These are phyloP conservation scores for Ctenopoma kingsleyae DNA, from an alignment of 2,797 vertebrate genomes.

Conservation along the genomic window DNA sequence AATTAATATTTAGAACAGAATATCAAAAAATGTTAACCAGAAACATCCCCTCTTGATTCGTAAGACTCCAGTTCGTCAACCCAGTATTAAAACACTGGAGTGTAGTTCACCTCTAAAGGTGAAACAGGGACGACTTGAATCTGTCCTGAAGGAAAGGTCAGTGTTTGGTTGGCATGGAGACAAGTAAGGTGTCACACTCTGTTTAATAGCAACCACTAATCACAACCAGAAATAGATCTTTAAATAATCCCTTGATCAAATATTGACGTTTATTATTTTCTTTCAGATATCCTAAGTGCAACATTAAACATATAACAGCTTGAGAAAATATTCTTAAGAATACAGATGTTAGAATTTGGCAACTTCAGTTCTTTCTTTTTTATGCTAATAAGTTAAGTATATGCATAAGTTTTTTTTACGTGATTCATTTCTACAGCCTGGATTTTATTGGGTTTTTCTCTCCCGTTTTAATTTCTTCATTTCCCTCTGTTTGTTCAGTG, in stretches of 20 bases:
- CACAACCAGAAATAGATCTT: not conserved
- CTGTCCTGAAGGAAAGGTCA: slow-evolving; percentile 24
- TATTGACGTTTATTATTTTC: not conserved
- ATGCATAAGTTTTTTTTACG: slow-evolving; percentile 1
- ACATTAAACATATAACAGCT: slow-evolving; percentile 10
- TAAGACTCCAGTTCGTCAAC: slow-evolving; percentile 42
- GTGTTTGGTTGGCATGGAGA: slow-evolving; percentile 23
- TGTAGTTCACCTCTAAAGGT: slow-evolving; percentile 37
- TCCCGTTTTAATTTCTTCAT: slow-evolving; percentile 1
- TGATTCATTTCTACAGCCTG: slow-evolving; percentile 10
- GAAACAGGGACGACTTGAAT: slow-evolving; percentile 17
- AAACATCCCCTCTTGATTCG: slow-evolving; percentile 53
- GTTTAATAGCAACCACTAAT: not conserved
- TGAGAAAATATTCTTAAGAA: slow-evolving; percentile 11
- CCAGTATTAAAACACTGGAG: slow-evolving; percentile 34
- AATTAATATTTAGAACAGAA: slow-evolving; percentile 58
- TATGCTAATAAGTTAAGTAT: not conserved
- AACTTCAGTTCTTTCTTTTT: slow-evolving; percentile 2
- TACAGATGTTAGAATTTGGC: slow-evolving; percentile 34
- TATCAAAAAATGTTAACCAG: slow-evolving; percentile 67
- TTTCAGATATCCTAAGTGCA: slow-evolving; percentile 4
- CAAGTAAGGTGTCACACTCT: slow-evolving; percentile 18
- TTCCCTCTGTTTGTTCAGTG: slow-evolving; percentile 65
- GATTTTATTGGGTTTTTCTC: slow-evolving; percentile 7
- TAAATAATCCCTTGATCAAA: not conserved